A percentile compares a stretch with the other conserved stretches of the same genome.
These are phyloP conservation scores for Semaprochilodus insignis DNA, from an alignment of 2,797 vertebrate genomes.

Conservation along the genomic window DNA sequence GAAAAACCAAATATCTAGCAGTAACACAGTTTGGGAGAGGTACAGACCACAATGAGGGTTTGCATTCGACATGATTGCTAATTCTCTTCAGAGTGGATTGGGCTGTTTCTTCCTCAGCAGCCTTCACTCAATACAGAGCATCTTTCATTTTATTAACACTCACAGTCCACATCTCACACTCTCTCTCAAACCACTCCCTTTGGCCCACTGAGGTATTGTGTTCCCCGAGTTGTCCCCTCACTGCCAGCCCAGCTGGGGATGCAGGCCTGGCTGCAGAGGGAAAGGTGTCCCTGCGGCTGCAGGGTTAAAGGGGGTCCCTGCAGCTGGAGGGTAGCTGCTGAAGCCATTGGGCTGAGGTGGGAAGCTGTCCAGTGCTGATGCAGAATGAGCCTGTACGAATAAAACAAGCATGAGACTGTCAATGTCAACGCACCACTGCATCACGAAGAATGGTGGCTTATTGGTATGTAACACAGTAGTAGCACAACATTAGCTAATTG, in stretches of 20 bases:
- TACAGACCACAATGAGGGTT: neutral
- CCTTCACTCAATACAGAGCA: neutral
- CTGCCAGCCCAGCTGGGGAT: conserved; percentile 94
- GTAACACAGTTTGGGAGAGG: neutral
- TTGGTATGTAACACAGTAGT: no score
- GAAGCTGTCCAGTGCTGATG: conserved; percentile 89
- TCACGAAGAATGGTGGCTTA: neutral
- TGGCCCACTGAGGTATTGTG: conserved; percentile 1
- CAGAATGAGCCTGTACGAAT: conserved; percentile 84
- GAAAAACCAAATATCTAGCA: neutral
- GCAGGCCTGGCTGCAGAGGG: conserved; percentile 89
- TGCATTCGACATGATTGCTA: neutral
- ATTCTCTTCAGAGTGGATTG: neutral
- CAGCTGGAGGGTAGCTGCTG: conserved; percentile 85
- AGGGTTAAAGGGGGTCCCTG: conserved; percentile 89
- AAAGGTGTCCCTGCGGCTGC: conserved; percentile 89
- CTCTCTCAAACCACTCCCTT: neutral
- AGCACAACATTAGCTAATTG: no score
- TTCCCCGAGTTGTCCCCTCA: conserved; percentile 62
- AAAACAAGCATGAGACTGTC: conserved; percentile 3
- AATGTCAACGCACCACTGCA: neutral
- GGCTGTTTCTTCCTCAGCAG: neutral
- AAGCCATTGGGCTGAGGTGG: conserved; percentile 90
- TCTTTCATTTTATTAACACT: neutral
- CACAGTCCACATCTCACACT: conserved; percentile 3